Percentiles rank a stretch among this genome's conserved stretches.
Evolutionary conservation across 2,888 invertebrate genomes (phyloP).

Genomic region (Cheilosia impressa): DNA sequence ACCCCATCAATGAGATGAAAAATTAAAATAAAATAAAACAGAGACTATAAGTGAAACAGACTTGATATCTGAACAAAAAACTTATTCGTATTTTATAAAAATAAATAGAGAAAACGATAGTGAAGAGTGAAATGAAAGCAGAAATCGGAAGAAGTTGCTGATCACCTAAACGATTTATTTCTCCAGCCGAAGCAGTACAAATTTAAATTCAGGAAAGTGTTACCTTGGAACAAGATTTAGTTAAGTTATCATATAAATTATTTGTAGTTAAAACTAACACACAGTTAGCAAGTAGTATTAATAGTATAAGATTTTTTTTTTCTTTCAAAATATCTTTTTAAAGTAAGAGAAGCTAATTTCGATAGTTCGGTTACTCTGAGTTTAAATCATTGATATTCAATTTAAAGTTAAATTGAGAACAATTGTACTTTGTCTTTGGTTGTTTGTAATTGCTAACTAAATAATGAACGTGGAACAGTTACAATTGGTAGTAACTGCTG

Average conservation of each 20-base stretch:
- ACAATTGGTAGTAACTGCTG: background rate
- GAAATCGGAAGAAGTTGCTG: background rate
- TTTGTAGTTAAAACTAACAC: too few relatives aligned
- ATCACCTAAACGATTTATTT: too few relatives aligned
- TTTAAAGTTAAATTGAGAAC: background rate
- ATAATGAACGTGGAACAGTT: slow-evolving; percentile 22
- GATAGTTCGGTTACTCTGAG: too few relatives aligned
- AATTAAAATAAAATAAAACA: background rate
- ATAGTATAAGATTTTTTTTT: too few relatives aligned
- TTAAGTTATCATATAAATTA: too few relatives aligned
- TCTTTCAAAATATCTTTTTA: too few relatives aligned
- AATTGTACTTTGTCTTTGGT: background rate
- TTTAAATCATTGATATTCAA: background rate
- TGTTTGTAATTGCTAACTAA: slow-evolving; percentile 1
- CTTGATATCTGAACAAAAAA: background rate
- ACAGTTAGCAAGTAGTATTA: too few relatives aligned
- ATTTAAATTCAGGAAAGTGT: too few relatives aligned
- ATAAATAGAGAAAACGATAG: background rate
- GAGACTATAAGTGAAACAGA: background rate
- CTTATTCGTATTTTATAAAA: background rate
- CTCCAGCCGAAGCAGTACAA: too few relatives aligned
- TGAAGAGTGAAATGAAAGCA: background rate
- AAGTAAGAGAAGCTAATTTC: too few relatives aligned
- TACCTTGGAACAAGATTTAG: too few relatives aligned
- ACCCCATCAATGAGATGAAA: slow-evolving; percentile 3